Percentiles rank a stretch among this genome's conserved stretches.
phyloP scores from a whole-genome alignment of 1,140 invertebrate genomes.

The Delia radicum region DNA sequence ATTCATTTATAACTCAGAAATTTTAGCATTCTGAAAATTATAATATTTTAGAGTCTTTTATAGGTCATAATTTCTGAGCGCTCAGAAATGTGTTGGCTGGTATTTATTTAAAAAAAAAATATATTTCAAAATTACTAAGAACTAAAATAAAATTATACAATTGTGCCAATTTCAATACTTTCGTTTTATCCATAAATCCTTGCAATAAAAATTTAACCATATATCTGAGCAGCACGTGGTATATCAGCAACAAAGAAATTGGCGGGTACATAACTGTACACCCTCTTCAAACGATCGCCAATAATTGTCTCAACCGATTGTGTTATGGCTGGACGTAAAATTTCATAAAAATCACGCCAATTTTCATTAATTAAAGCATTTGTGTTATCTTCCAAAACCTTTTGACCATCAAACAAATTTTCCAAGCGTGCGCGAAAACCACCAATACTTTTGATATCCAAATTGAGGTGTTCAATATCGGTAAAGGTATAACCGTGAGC shows the following conservation, averaged over 20 bases:
- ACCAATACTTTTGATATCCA: constrained; percentile 57
- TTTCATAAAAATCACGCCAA: constrained; percentile 64
- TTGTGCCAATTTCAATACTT: too few relatives aligned
- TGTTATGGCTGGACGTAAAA: constrained; percentile 61
- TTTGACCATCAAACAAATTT: constrained; percentile 26
- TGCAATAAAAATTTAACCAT: background rate
- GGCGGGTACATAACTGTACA: constrained; percentile 64
- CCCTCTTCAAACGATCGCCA: constrained; percentile 60
- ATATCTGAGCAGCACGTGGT: constrained; percentile 26
- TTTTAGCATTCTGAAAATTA: too few relatives aligned
- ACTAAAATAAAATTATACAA: too few relatives aligned
- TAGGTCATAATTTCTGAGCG: too few relatives aligned
- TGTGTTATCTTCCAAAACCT: constrained; percentile 61
- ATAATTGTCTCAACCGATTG: constrained; percentile 65
- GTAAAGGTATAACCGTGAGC: constrained; percentile 64
- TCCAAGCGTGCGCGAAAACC: constrained; percentile 23
- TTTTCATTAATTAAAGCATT: constrained; percentile 66
- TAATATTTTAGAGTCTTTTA: too few relatives aligned
- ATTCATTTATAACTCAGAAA: too few relatives aligned
- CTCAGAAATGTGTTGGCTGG: too few relatives aligned
- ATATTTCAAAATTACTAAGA: too few relatives aligned
- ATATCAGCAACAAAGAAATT: constrained; percentile 32
- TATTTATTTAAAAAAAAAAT: too few relatives aligned
- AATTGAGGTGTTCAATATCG: constrained; percentile 60
- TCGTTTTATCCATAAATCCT: background rate